Conservation (phyloP, 1,140 invertebrate species). For the Lepidotrigona ventralis region DNA sequence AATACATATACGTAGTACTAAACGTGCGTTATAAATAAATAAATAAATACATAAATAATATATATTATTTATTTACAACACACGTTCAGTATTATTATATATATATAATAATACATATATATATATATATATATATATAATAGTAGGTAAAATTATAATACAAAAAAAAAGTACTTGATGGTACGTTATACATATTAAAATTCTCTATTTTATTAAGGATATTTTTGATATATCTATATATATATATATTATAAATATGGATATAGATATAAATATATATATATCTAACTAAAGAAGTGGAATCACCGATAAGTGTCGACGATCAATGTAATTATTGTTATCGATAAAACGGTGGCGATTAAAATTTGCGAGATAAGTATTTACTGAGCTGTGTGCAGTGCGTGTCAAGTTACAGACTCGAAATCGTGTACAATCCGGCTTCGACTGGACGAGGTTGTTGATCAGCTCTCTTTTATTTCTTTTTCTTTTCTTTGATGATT, state of each 20-base stretch:
- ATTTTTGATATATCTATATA: conserved; percentile 80
- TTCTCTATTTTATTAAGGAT: conserved; percentile 80
- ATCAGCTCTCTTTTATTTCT: background rate
- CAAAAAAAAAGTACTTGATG: conserved; percentile 70
- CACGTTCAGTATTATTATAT: background rate
- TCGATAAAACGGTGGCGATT: conserved; percentile 14
- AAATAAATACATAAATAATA: background rate
- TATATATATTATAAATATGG: conserved; percentile 66
- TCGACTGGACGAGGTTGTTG: background rate
- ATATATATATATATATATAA: conserved; percentile 36
- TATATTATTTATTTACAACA: background rate
- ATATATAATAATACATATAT: conserved; percentile 37
- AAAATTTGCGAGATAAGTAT: conserved; percentile 27
- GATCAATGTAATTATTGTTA: conserved; percentile 54
- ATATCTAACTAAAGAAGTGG: conserved; percentile 70
- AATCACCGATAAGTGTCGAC: conserved; percentile 48
- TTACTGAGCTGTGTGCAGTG: conserved; percentile 53
- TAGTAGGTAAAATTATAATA: conserved; percentile 69
- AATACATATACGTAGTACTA: conserved; percentile 46
- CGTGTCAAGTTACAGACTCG: conserved; percentile 12
- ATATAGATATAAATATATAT: conserved; percentile 75
- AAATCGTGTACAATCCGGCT: background rate
- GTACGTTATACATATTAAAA: conserved; percentile 77
- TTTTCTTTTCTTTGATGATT: background rate
- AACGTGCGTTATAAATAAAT: conserved; percentile 45